Evolutionary conservation across 2,113 vertebrate species (phyloP), one percentile per base, ranked within the genome.

Genomic region (Coryphaenoides rupestris): DNA sequence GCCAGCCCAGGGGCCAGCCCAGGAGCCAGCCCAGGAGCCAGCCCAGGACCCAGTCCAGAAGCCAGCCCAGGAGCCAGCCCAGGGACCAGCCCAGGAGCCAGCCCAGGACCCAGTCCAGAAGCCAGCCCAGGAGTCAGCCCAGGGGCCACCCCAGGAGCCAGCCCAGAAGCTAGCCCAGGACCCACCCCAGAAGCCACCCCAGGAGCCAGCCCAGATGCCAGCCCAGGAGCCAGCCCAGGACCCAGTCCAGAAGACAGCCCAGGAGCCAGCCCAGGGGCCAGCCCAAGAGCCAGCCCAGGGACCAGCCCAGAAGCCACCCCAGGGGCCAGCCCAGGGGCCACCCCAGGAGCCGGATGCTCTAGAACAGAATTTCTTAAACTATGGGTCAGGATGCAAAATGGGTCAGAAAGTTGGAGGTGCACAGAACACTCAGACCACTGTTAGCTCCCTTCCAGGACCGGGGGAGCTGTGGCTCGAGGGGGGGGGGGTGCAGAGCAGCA

Each of bases 401-500:
- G 17, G 4, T 16, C 19, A 26, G 13, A 13, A 49, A 21, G 54
- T 5, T 55, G 54, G 21, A 7, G 54, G 10, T 21, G 19, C 2
- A 21, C 19, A 55, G 22, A 13, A 55, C 21, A 19, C 16, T 45
- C 21, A 17, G 15, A 5, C 15, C 23, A 2, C 13, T 19, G 72
- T 26, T 21, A 70, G 4, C 49, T 17, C 16, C 5, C 4, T 2
- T 16, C n/a, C 16, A 52, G 16, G n/a, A n/a, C 78, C 74, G 0
- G 63, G 64, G 9, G 46, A 66, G n/a, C n/a, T 77, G 3, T 60
- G 68, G 10, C 40, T 61, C 46, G 78, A 62, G 13, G 7, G 64
- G 0, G 66, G 3, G 1, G 40, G n/a, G 3, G 46, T 3, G n/a
- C 0, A 85, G 63, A 74, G 75, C 23, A 0, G 19, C 22, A 59